A percentile compares a stretch with the other conserved stretches of the same genome.
These are phyloP conservation scores for Tursiops truncatus DNA, from an alignment of 2,113 vertebrate species.

Conservation along the genomic window DNA sequence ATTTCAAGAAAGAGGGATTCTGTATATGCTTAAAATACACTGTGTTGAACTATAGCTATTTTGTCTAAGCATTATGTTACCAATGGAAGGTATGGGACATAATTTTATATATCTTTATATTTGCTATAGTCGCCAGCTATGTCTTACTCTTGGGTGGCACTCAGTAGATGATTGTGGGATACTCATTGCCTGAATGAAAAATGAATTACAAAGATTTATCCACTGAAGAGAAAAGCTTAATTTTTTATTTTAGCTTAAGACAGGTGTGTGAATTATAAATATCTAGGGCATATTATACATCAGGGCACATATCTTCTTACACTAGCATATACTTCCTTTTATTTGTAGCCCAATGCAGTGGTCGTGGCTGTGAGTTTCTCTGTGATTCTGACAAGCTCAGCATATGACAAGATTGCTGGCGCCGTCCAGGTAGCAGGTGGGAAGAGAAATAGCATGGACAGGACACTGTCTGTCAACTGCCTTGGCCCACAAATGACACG, in stretches of 20 bases:
- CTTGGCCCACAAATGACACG: not conserved
- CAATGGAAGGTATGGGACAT: not conserved
- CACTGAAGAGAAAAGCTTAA: not conserved
- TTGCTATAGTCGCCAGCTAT: not conserved
- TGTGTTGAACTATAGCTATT: not conserved
- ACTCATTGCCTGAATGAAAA: not conserved
- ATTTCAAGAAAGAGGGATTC: not conserved
- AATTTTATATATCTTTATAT: not conserved
- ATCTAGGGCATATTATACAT: not conserved
- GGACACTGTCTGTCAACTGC: not conserved
- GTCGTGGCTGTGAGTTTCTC: not conserved
- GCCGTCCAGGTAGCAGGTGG: not conserved
- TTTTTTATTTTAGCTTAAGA: constrained; percentile 16
- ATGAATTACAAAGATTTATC: not conserved
- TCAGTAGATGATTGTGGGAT: not conserved
- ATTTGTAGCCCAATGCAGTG: not conserved
- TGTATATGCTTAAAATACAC: not conserved
- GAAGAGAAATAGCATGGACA: not conserved
- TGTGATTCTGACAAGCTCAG: not conserved
- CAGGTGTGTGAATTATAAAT: not conserved
- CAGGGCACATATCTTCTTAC: not conserved
- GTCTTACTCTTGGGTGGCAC: not conserved
- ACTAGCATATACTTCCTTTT: not conserved
- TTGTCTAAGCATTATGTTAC: not conserved
- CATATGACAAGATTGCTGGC: not conserved